Evolutionary conservation across 92 coral and sea anemone species (phyloP).

Genomic region (Siderastrea siderea): DNA sequence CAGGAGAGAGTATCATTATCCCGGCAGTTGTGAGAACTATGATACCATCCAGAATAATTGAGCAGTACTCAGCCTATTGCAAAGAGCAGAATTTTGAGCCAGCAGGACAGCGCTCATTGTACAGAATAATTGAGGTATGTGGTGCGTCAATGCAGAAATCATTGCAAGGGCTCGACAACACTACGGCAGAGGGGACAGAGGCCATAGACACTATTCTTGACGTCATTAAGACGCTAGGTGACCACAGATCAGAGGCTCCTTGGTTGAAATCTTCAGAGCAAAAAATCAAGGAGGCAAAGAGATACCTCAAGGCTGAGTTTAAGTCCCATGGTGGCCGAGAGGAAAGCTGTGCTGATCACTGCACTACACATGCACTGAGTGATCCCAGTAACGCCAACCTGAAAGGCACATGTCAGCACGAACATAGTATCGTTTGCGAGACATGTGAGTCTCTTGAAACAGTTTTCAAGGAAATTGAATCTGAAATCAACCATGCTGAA

Average conservation of each 20-base stretch:
- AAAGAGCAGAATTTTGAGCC: slow-evolving; percentile 54
- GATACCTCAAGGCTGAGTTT: slow-evolving; percentile 72
- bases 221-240: slow-evolving; percentile 39
- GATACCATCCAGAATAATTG: slow-evolving; percentile 64
- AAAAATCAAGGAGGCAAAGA: slow-evolving; percentile 60
- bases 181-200: slow-evolving; percentile 73
- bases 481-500: slow-evolving; percentile 28
- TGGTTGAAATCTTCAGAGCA: slow-evolving; percentile 51
- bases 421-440: slow-evolving; percentile 55
- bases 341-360: slow-evolving; percentile 66
- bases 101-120: slow-evolving; percentile 69
- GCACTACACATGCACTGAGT: slow-evolving; percentile 69
- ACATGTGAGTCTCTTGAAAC: slow-evolving; percentile 58
- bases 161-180: slow-evolving; percentile 67
- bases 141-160: slow-evolving; percentile 73
- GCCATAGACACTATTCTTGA: slow-evolving; percentile 65
- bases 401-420: slow-evolving; percentile 34
- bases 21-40: slow-evolving; percentile 65
- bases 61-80: slow-evolving; percentile 61
- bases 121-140: slow-evolving; percentile 72
- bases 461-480: slow-evolving; percentile 29
- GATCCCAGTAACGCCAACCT: slow-evolving; percentile 47
- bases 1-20: slow-evolving; percentile 68
- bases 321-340: slow-evolving; percentile 70
- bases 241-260: slow-evolving; percentile 40